Evolutionary conservation across 1,140 invertebrate genomes (phyloP).

Genomic region (Pseudobourletiella spinata): DNA sequence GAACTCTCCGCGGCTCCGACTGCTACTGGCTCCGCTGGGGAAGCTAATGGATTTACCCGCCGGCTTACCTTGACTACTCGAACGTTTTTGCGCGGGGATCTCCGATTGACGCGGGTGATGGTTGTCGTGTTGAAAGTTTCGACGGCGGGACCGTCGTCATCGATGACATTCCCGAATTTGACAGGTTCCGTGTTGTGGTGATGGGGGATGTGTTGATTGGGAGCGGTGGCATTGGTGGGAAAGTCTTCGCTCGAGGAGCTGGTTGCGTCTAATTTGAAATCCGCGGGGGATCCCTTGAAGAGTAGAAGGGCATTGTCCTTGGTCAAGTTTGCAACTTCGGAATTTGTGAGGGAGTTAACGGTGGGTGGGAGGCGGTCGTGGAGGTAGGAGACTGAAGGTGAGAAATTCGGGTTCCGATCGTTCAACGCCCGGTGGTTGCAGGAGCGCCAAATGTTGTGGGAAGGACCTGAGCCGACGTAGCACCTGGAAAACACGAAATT

Average conservation of each 20-base stretch:
- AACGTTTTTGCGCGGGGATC: background rate
- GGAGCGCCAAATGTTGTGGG: conserved; percentile 29
- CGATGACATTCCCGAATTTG: conserved; percentile 1
- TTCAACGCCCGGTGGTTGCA: conserved; percentile 19
- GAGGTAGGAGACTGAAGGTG: conserved; percentile 23
- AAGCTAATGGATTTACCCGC: background rate
- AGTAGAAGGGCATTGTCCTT: conserved; percentile 31
- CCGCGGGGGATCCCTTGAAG: conserved; percentile 17
- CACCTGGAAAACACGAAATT: conserved; percentile 17
- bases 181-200: background rate
- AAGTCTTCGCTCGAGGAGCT: background rate
- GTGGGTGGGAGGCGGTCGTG: conserved; percentile 30
- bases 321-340: conserved; percentile 27
- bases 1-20: too few species aligned
- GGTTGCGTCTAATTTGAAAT: conserved; percentile 5
- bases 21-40: background rate
- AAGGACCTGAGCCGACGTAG: conserved; percentile 32
- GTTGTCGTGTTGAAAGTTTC: too few species aligned
- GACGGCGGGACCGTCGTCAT: background rate
- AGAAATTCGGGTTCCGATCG: background rate
- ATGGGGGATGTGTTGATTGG: background rate
- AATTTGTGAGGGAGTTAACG: conserved; percentile 19
- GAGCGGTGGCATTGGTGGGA: conserved; percentile 1
- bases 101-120: background rate
- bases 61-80: background rate